phyloP scores from a whole-genome alignment of 2,113 vertebrate species.

The Geococcyx californianus region DNA sequence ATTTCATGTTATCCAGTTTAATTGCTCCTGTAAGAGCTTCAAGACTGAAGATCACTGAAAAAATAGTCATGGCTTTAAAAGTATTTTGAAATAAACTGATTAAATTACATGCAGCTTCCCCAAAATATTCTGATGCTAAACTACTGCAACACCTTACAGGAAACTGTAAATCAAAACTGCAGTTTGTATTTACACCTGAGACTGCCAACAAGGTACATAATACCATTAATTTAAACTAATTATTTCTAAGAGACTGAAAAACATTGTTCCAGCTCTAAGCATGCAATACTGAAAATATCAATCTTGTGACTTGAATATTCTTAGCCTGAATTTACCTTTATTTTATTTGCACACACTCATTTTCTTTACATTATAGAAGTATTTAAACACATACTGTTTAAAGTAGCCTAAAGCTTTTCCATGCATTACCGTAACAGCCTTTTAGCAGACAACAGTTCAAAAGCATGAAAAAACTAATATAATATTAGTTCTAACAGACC shows the following conservation, averaged over 20 bases:
- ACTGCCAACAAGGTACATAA: neutral
- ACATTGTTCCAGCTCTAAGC: neutral
- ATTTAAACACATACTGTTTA: neutral
- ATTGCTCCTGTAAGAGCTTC: neutral
- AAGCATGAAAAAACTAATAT: neutral
- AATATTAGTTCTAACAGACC: neutral
- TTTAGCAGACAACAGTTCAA: neutral
- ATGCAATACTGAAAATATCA: neutral
- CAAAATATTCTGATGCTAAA: neutral
- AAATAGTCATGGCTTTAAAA: neutral
- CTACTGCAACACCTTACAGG: neutral
- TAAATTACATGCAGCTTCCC: neutral
- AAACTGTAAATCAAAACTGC: neutral
- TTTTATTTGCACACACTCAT: neutral
- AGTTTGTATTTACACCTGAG: neutral
- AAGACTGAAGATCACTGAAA: neutral
- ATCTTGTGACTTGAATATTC: neutral
- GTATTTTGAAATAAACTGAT: neutral
- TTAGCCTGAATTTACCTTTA: neutral
- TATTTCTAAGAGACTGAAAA: neutral
- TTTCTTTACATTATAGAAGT: neutral
- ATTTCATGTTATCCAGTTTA: neutral
- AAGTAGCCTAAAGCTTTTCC: neutral
- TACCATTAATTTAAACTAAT: neutral
- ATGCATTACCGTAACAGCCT: neutral